Evolutionary conservation across 1,140 invertebrate species (phyloP), one percentile per base, ranked within the genome.

Genomic region (Lysiphlebus fabarum): DNA sequence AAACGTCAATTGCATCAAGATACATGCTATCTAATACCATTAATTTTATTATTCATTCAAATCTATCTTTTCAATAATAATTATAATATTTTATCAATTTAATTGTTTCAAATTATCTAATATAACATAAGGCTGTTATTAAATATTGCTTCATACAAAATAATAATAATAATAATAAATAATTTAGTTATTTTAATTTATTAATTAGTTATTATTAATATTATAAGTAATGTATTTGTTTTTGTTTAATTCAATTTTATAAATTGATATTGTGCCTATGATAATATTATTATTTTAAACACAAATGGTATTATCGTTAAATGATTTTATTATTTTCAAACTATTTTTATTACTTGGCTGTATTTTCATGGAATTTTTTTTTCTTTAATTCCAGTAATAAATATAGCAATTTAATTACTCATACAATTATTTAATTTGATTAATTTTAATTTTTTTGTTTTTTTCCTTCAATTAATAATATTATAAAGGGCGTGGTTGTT

Each of bases 1-100:
- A 83, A 57, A 82, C 79, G 67, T 83, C 82, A 66, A 83, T 81
- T 53, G 81, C 81, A 58, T 77, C 81, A 74, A 83, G 73, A 78
- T 83, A 83, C 82, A 83, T 83, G 76, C 76, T 82, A 83, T 74
- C 81, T 82, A 77, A 71, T 65, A 70, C 4, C 17, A 26, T 69
- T 57, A 69, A 70, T 75, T 69, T 63, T 59, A 76, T 72, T 57
- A 74, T 67, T 74, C 78, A 80, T 80, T 70, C 67, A 74, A 74
- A 67, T 73, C 70, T 76, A 73, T 72, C 64, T 58, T 68, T 76
- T 72, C 70, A 68, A 74, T 71, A 71, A 67, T 67, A 71, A 74
- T 72, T 71, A 64, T 75, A 72, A 69, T 67, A 69, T 72, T 62
- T 62, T 76, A 75, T 74, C 73, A 74, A 69, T 68, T 67, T 67